Evolutionary conservation across 2,113 vertebrate species (phyloP).

Genomic region (Entosphenus tridentatus): DNA sequence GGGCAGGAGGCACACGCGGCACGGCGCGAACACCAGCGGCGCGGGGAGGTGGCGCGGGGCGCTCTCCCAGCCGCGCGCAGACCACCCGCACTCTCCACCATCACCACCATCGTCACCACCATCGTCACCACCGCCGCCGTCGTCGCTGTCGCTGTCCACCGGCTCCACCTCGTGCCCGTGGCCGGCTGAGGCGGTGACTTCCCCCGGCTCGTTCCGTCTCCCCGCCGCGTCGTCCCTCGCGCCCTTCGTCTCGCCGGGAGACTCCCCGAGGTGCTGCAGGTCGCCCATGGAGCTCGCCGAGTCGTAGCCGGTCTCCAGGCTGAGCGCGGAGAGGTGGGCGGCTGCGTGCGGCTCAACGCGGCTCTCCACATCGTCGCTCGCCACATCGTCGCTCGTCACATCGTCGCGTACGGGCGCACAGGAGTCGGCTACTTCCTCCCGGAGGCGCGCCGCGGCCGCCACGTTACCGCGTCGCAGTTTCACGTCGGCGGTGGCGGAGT

Average conservation of each 20-base stretch:
- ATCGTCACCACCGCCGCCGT: neutral
- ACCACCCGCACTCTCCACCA: neutral
- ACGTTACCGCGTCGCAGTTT: too few species aligned
- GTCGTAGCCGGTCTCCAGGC: neutral
- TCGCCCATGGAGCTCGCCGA: neutral
- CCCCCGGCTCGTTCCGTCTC: too few species aligned
- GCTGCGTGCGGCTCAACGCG: too few species aligned
- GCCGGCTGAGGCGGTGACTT: neutral
- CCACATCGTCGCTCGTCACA: too few species aligned
- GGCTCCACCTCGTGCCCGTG: neutral
- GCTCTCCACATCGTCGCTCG: too few species aligned
- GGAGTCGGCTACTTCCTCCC: too few species aligned
- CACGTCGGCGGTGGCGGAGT: too few species aligned
- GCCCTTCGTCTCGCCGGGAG: too few species aligned
- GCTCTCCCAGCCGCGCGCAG: neutral
- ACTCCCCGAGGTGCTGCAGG: neutral
- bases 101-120: neutral
- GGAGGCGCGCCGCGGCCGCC: too few species aligned
- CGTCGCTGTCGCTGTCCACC: neutral
- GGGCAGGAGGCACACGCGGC: conserved; percentile 67
- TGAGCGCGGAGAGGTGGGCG: neutral
- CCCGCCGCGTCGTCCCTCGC: too few species aligned
- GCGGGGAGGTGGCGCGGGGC: neutral
- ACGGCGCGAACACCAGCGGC: conserved; percentile 32
- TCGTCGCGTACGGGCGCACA: too few species aligned